Evolutionary conservation across 2,113 vertebrate species (phyloP), one percentile per base, ranked within the genome.

Genomic region (Melanerpes aurifrons): DNA sequence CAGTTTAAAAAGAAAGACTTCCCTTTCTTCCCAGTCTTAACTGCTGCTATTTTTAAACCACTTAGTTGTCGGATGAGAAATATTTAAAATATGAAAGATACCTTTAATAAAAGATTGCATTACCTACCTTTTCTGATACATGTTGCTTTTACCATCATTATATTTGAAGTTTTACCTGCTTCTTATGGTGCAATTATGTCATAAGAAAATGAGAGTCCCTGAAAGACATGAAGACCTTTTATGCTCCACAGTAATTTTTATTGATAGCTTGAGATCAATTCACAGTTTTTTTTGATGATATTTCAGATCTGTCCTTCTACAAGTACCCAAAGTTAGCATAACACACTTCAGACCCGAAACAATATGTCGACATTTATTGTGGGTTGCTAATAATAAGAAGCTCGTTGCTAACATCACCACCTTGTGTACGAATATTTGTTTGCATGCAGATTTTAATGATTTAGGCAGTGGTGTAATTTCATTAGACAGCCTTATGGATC

Each of bases 401-500:
- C 83, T 96, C 69, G 96, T 96, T 98, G 98, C 95, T 98, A 97
- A 98, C 92, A 98, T 97, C 97, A 97, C 98, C 98, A 98, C 97
- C 98, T 98, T 98, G 98, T 98, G 98, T 98, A 98, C 98, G 98
- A 97, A 98, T 96, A 97, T 92, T 97, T 98, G 96, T 97, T 98
- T 98, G 97, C 98, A 98, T 90, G 95, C 92, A 81, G 78, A 83
- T 94, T 95, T 75, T 79, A 94, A 94, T 63, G 10, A 90, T 81
- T 94, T 94, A 96, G 81, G 67, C 53, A 83, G 84, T 40, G 92
- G 53, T 77, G 53, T 92, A 86, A 94, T 93, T 94, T 91, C 68
- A 81, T 93, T 89, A 94, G 64, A 43, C 28, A 71, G 32, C 45
- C 48, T 85, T 50, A 79, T 32, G 82, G 88, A 73, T 67, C 54